Percentiles rank a stretch among this genome's conserved stretches.
Evolutionary conservation across 1,140 invertebrate genomes (phyloP).

Genomic region (Archivesica marissinica): DNA sequence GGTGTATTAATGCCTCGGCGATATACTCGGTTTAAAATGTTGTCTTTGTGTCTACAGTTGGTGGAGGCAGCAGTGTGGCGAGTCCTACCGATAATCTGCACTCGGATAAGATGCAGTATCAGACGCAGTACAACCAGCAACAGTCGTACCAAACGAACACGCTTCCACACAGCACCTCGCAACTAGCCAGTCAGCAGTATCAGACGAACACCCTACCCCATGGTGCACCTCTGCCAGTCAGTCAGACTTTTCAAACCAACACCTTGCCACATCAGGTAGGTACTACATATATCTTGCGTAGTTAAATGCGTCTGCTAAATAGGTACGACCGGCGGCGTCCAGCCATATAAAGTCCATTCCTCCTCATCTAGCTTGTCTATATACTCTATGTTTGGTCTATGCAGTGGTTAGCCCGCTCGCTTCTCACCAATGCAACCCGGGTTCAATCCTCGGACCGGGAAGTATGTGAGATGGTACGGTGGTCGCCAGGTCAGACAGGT

Average conservation of each 20-base stretch:
- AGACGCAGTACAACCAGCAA: constrained; percentile 62
- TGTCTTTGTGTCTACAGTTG: not conserved
- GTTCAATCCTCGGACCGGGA: too few species aligned
- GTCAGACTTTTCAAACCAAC: constrained; percentile 16
- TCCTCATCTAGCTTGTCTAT: too few species aligned
- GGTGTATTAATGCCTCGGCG: not conserved
- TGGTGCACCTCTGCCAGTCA: constrained; percentile 7
- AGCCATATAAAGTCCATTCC: too few species aligned
- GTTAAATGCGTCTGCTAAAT: too few species aligned
- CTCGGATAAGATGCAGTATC: constrained; percentile 62
- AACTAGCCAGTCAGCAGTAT: constrained; percentile 24
- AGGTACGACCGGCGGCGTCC: too few species aligned
- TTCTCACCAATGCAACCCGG: too few species aligned
- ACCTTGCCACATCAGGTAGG: constrained; percentile 55
- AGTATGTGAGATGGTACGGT: too few species aligned
- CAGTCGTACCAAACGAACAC: constrained; percentile 64
- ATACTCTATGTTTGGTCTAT: too few species aligned
- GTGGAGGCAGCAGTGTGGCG: constrained; percentile 60
- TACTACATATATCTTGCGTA: too few species aligned
- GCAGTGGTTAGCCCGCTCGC: too few species aligned
- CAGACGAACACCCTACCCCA: constrained; percentile 48
- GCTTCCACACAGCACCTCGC: constrained; percentile 35
- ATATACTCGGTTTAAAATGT: not conserved
- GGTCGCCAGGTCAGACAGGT: too few species aligned
- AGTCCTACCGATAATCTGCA: constrained; percentile 71